Evolutionary conservation across 2,113 vertebrate species (phyloP).

Genomic region (Plestiodon gilberti): DNA sequence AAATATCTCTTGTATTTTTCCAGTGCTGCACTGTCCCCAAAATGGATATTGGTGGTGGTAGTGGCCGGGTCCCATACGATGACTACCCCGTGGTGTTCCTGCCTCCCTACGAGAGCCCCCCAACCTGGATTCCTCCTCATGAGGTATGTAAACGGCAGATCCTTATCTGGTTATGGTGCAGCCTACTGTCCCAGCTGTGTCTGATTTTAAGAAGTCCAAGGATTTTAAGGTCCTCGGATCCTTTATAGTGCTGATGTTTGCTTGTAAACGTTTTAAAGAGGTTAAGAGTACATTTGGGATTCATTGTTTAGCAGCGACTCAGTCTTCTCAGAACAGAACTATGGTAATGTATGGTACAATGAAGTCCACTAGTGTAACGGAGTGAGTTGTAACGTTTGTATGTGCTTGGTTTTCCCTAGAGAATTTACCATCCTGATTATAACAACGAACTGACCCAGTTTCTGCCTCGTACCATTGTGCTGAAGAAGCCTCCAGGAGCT

Average conservation of each 20-base stretch:
- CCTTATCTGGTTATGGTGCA: accelerated
- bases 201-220: too few species aligned
- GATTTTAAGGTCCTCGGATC: too few species aligned
- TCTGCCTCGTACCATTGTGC: slow-evolving; percentile 88
- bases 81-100: slow-evolving; percentile 95
- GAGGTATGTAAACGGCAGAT: slow-evolving; percentile 78
- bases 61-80: slow-evolving; percentile 86
- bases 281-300: neutral
- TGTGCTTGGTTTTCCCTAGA: slow-evolving; percentile 70
- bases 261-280: neutral
- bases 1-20: neutral
- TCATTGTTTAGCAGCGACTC: neutral
- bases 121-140: slow-evolving; percentile 91
- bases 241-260: too few species aligned
- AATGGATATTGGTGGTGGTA: slow-evolving; percentile 3
- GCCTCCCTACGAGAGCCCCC: slow-evolving; percentile 93
- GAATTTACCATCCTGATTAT: slow-evolving; percentile 94
- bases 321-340: too few species aligned
- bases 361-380: neutral
- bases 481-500: slow-evolving; percentile 95
- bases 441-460: slow-evolving; percentile 97
- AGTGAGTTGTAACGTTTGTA: neutral
- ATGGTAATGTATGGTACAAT: neutral
- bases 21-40: neutral
- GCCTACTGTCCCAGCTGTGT: too few species aligned